A percentile compares a stretch with the other conserved stretches of the same genome.
phyloP scores from a whole-genome alignment of 2,113 vertebrate genomes.

The Dasyprocta punctata region DNA sequence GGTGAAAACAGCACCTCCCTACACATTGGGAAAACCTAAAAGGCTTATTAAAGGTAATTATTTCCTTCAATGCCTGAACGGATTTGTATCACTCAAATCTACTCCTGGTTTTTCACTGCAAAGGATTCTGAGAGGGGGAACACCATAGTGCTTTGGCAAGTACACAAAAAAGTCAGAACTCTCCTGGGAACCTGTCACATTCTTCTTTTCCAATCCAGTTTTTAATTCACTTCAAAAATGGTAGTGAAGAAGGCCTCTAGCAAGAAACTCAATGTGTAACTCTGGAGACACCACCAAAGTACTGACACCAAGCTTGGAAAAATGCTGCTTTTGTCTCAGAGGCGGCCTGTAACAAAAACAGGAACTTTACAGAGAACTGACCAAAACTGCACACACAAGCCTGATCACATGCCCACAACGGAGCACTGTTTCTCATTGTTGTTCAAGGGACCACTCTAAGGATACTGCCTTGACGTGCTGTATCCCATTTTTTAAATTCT shows the following conservation, averaged over 20 bases:
- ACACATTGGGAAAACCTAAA: constrained; percentile 41
- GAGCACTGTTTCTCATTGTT: constrained; percentile 67
- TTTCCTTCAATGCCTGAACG: constrained; percentile 46
- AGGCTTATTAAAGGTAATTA: constrained; percentile 71
- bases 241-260: not conserved
- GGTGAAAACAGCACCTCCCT: constrained; percentile 58
- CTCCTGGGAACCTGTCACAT: constrained; percentile 48
- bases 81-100: constrained; percentile 44
- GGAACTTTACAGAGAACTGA: constrained; percentile 77
- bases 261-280: constrained; percentile 44
- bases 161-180: constrained; percentile 53
- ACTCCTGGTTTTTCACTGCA: constrained; percentile 27
- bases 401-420: constrained; percentile 63
- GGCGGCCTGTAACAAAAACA: constrained; percentile 73
- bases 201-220: constrained; percentile 58
- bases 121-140: not conserved
- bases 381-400: constrained; percentile 61
- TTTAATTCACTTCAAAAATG: constrained; percentile 58
- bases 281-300: constrained; percentile 34
- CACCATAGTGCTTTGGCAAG: not conserved
- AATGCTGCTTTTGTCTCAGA: constrained; percentile 79
- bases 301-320: constrained; percentile 59
- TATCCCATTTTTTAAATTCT: constrained; percentile 28
- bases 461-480: constrained; percentile 13
- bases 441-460: constrained; percentile 35